Evolutionary conservation across 2,113 vertebrate species (phyloP), one percentile per base, ranked within the genome.

Genomic region (Anarhynchus alexandrinus): DNA sequence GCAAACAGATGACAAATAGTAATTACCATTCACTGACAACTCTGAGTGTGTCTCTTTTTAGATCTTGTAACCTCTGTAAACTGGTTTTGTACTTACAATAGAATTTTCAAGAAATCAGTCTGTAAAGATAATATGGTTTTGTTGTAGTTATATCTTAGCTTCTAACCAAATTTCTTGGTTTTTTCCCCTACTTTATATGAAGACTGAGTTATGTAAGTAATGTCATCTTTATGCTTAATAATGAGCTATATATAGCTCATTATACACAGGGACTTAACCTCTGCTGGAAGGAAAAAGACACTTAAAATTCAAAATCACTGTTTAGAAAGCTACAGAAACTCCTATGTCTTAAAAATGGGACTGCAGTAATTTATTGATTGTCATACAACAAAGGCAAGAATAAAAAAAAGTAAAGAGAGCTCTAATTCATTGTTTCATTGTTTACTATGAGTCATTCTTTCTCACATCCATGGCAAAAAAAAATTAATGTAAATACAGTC

Each of bases 1-100:
- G 89, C 36, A 94, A 92, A 78, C 47, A 86, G 67, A 95, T 82
- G 73, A 88, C 72, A 86, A 79, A 89, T 49, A 82, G 47, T 85
- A 93, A 93, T 89, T 91, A 87, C 57, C 7, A 85, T 95, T 93
- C 7, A 7, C 62, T 82, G 87, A 76, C 80, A 90, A 65, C 54
- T 87, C 59, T 49, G 34, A 83, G 8, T 32, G 32, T 36, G 30
- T 67, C 49, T 74, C 58, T 82, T 71, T 94, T 94, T 95, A 90
- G 65, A 61, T 85, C 69, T 30, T 76, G 21, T 55, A 82, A 76
- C 40, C 42, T 79, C 11, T 22, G 40, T 64, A 95, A 82, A 71
- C 55, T 78, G 27, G 84, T 54, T 71, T 64, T 82, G 11, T 84
- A 42, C 54, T 82, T 71, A n/a, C 15, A 93, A 74, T 34, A 72